phyloP scores from a whole-genome alignment of 2,888 invertebrate species.

The Seira sanloemensis region DNA sequence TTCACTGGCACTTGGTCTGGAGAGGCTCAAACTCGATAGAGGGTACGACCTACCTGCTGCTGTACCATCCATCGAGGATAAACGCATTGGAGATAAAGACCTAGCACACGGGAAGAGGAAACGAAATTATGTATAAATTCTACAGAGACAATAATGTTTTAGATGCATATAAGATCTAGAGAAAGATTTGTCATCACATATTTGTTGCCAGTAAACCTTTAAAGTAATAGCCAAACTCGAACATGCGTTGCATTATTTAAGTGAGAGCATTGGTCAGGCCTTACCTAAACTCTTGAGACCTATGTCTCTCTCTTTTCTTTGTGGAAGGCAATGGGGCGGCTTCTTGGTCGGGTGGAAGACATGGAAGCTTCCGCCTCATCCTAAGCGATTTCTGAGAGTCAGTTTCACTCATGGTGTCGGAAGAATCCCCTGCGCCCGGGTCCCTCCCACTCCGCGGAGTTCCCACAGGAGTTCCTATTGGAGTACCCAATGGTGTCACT shows the following conservation, averaged over 20 bases:
- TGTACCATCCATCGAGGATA: slow-evolving; percentile 72
- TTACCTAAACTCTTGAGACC: slow-evolving; percentile 75
- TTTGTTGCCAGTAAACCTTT: too few relatives aligned
- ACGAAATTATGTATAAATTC: too few relatives aligned
- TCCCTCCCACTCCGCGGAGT: slow-evolving; percentile 76
- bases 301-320: slow-evolving; percentile 75
- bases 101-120: slow-evolving; percentile 57
- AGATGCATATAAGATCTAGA: too few relatives aligned
- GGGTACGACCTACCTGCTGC: slow-evolving; percentile 71
- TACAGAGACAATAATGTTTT: too few relatives aligned
- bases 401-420: slow-evolving; percentile 77
- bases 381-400: slow-evolving; percentile 77
- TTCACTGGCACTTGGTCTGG: slow-evolving; percentile 77
- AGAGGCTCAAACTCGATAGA: slow-evolving; percentile 75
- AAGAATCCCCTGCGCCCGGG: slow-evolving; percentile 76
- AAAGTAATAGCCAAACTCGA: too few relatives aligned
- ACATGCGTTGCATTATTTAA: too few relatives aligned
- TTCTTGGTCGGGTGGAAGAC: slow-evolving; percentile 77
- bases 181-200: too few relatives aligned
- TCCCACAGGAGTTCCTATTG: slow-evolving; percentile 75
- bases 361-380: slow-evolving; percentile 77
- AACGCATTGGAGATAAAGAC: slow-evolving; percentile 75
- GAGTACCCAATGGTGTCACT: slow-evolving; percentile 75
- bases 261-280: not conserved
- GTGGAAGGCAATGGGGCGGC: slow-evolving; percentile 76